Base-by-base conservation (phyloP, 1,140 invertebrate species). In the Drosophila bocqueti region DNA sequence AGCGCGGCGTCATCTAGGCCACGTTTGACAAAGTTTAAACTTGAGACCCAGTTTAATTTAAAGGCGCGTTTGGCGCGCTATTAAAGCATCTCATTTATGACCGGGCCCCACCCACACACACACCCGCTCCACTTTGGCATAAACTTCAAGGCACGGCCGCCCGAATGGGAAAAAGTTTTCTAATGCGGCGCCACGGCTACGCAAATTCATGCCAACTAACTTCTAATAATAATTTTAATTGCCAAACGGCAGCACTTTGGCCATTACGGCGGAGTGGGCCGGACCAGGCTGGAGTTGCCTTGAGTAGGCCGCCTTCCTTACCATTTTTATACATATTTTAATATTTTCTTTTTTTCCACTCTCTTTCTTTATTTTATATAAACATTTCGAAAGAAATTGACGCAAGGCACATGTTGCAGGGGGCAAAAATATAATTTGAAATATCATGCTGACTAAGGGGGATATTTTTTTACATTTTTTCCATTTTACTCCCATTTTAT, bases 201-300 rank as follows among this genome's bases (percentile, higher is more conserved):
- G 58, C 74, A 89, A 87, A 84, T 68, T 90, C 80, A 76, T 81
- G 81, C 84, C 85, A 87, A 87, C 84, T 87, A 87, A 87, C 85
- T 87, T 87, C 79, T 84, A 90, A 87, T 87, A 89, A 87, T 87
- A 89, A 87, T 87, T 90, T 90, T 87, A 87, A 87, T 87, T 87
- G 84, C 84, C 85, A 90, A 86, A 87, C 83, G 79, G 58, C 76
- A 76, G 83, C 79, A 72, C 63, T 87, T 60, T 83, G 80, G 67
- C 42, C 71, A 62, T 74, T 50, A 69, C 52, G 50, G n/a, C 49
- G 31, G 49, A 40, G 55, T 21, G 50, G 43, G 55, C n/a, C 21
- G 2, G 26, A 10, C 50, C 50, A 15, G 50, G 10, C 26, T 15
- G 59, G n/a, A 55, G 34, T 16, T 5, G 29, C 21, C 52, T 71